Evolutionary conservation across 2,113 vertebrate genomes (phyloP).

Genomic region (Anoura caudifer): DNA sequence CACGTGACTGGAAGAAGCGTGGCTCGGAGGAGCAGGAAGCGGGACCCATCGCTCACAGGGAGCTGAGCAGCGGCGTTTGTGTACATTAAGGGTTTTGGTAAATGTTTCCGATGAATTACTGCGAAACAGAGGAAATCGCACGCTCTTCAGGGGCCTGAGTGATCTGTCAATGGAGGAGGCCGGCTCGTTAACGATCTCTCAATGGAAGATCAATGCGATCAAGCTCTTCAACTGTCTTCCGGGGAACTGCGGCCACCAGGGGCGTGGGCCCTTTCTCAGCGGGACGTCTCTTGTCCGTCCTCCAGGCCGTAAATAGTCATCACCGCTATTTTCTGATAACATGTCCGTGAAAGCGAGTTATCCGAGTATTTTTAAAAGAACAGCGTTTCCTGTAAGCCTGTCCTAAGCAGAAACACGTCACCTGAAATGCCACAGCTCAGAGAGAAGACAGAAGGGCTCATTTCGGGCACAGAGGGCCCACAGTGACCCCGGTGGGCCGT

Average conservation of each 20-base stretch:
- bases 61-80: slow-evolving; percentile 64
- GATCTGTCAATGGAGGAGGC: slow-evolving; percentile 77
- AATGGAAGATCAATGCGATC: slow-evolving; percentile 82
- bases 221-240: slow-evolving; percentile 81
- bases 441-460: slow-evolving; percentile 45
- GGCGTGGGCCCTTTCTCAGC: slow-evolving; percentile 74
- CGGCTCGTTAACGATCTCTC: slow-evolving; percentile 83
- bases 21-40: slow-evolving; percentile 71
- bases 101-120: slow-evolving; percentile 71
- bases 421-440: slow-evolving; percentile 21
- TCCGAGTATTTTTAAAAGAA: slow-evolving; percentile 74
- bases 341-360: slow-evolving; percentile 77
- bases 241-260: slow-evolving; percentile 79
- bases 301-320: slow-evolving; percentile 76
- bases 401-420: slow-evolving; percentile 57
- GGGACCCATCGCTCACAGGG: slow-evolving; percentile 66
- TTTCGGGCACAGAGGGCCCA: slow-evolving; percentile 30
- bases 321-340: slow-evolving; percentile 76
- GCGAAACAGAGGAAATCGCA: slow-evolving; percentile 69
- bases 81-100: slow-evolving; percentile 68
- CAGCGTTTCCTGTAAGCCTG: slow-evolving; percentile 61
- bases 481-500: background rate
- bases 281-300: slow-evolving; percentile 58
- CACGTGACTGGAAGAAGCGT: slow-evolving; percentile 59
- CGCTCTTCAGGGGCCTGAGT: slow-evolving; percentile 70